A percentile compares a stretch with the other conserved stretches of the same genome.
Conservation (phyloP, 2,888 invertebrate genomes). For the Chymomyza fuscimana region DNA sequence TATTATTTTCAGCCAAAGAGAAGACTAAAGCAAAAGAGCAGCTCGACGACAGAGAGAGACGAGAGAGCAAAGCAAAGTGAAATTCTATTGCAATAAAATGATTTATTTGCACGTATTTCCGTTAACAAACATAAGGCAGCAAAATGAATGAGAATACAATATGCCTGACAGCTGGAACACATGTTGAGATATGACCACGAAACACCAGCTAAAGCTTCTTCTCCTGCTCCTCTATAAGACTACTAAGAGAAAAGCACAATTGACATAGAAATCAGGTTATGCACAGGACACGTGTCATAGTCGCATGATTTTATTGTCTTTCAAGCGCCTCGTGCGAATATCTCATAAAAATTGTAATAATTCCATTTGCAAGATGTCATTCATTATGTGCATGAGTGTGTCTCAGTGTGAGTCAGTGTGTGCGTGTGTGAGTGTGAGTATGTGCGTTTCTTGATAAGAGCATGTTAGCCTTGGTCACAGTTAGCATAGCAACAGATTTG, state of each 20-base stretch:
- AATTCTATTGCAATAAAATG: conserved; percentile 70
- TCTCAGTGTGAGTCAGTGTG: conserved; percentile 18
- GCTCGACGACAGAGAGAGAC: neutral
- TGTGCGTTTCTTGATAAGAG: conserved; percentile 54
- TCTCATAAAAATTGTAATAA: conserved; percentile 64
- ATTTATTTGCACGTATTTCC: conserved; percentile 63
- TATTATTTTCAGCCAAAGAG: neutral
- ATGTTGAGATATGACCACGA: conserved; percentile 45
- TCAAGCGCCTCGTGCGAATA: conserved; percentile 34
- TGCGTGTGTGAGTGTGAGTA: neutral
- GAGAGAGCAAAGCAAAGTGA: neutral
- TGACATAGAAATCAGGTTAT: neutral
- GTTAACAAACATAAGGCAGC: neutral
- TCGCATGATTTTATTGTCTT: conserved; percentile 62
- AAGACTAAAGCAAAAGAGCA: neutral
- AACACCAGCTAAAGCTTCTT: too few relatives aligned
- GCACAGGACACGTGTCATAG: conserved; percentile 19
- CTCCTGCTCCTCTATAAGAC: too few relatives aligned
- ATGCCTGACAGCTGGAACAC: conserved; percentile 39
- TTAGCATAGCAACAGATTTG: conserved; percentile 57
- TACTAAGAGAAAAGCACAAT: neutral
- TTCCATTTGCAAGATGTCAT: conserved; percentile 52
- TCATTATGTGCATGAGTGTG: neutral
- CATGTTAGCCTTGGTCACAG: conserved; percentile 16
- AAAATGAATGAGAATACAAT: neutral